Conservation (phyloP, 1,140 invertebrate genomes). For the Homalodisca vitripennis region DNA sequence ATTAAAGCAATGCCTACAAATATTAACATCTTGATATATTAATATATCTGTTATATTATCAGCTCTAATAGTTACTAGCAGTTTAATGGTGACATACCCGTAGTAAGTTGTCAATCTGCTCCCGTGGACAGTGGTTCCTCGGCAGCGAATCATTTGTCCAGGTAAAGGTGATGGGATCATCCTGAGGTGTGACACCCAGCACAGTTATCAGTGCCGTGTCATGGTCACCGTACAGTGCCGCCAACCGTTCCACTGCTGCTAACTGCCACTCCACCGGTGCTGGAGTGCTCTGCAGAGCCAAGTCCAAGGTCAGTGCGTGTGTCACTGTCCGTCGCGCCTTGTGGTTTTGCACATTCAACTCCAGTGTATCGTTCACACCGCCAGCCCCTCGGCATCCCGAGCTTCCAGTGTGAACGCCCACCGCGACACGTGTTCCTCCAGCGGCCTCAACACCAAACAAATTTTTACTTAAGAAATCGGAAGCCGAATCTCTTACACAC, state of each 20-base stretch:
- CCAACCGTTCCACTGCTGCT: slow-evolving; percentile 64
- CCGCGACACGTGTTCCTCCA: slow-evolving; percentile 79
- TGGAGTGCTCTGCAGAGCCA: slow-evolving; percentile 7
- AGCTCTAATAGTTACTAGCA: no score
- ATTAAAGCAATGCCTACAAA: no score
- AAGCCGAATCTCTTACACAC: no score
- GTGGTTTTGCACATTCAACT: slow-evolving; percentile 80
- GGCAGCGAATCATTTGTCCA: slow-evolving; percentile 89
- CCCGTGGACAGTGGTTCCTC: slow-evolving; percentile 67
- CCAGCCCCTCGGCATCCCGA: slow-evolving; percentile 69
- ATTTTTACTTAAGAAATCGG: no score
- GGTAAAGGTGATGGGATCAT: slow-evolving; percentile 62
- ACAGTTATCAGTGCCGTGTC: slow-evolving; percentile 68
- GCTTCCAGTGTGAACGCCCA: slow-evolving; percentile 79
- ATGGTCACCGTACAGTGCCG: slow-evolving; percentile 65
- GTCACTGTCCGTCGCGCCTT: slow-evolving; percentile 72
- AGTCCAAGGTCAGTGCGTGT: slow-evolving; percentile 76
- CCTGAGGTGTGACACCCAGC: slow-evolving; percentile 55
- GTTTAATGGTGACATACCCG: no score
- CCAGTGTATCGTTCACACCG: slow-evolving; percentile 65
- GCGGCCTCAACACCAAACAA: no score
- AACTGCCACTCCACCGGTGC: slow-evolving; percentile 47
- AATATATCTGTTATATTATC: no score
- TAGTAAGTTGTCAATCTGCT: slow-evolving; percentile 66
- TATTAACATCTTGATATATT: no score